Percentiles rank a stretch among this genome's conserved stretches.
These are phyloP conservation scores for Dolomedes plantarius DNA, from an alignment of 2,888 invertebrate species.

Conservation along the genomic window DNA sequence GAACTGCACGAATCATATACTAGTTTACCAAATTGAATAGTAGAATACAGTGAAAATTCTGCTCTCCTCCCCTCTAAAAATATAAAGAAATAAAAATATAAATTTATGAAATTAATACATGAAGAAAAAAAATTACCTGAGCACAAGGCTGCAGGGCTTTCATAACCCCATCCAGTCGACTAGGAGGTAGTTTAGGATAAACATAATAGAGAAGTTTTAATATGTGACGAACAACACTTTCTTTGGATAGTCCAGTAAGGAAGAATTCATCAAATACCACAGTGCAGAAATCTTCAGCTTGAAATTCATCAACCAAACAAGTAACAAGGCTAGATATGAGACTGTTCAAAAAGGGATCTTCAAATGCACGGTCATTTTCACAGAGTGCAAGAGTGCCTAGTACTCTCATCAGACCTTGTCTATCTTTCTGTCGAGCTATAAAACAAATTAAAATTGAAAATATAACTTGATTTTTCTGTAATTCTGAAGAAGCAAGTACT, in stretches of 20 bases:
- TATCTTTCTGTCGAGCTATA: slow-evolving; percentile 85
- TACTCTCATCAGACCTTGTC: slow-evolving; percentile 88
- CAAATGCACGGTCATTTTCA: slow-evolving; percentile 93
- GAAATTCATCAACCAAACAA: slow-evolving; percentile 90
- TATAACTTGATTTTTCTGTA: too few relatives aligned
- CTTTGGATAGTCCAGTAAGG: slow-evolving; percentile 89
- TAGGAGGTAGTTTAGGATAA: slow-evolving; percentile 88
- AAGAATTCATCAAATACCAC: slow-evolving; percentile 97
- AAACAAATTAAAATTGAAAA: too few relatives aligned
- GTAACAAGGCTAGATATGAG: slow-evolving; percentile 89
- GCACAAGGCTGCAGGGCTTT: slow-evolving; percentile 67
- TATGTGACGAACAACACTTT: slow-evolving; percentile 94
- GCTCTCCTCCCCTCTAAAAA: too few relatives aligned
- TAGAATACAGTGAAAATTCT: too few relatives aligned
- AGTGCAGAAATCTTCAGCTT: slow-evolving; percentile 95
- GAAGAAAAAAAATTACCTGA: slow-evolving; percentile 35
- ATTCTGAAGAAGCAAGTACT: too few relatives aligned
- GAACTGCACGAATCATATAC: too few relatives aligned
- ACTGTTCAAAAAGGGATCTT: slow-evolving; percentile 96
- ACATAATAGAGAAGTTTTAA: slow-evolving; percentile 93
- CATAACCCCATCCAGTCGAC: slow-evolving; percentile 86
- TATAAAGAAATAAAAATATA: too few relatives aligned
- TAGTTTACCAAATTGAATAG: too few relatives aligned
- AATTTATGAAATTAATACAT: too few relatives aligned
- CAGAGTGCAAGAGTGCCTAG: slow-evolving; percentile 93